These are phyloP conservation scores for Lepidochitona cinerea DNA, from an alignment of 2,888 invertebrate species.

Conservation along the genomic window DNA sequence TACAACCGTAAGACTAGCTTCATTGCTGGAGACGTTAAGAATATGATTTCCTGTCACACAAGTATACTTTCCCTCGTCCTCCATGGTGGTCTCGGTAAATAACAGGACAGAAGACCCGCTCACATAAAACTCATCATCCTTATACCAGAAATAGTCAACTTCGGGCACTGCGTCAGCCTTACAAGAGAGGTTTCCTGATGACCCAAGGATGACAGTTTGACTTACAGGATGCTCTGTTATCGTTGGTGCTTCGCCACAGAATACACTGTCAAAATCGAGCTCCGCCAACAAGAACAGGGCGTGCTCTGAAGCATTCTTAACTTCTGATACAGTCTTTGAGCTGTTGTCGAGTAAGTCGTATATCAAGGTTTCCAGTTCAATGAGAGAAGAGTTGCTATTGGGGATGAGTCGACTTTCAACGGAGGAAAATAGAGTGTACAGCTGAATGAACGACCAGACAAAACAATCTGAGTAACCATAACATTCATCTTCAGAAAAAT, in stretches of 20 bases:
- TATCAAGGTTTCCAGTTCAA: neutral
- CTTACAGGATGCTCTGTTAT: neutral
- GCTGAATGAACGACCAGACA: neutral
- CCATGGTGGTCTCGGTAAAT: neutral
- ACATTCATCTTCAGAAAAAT: neutral
- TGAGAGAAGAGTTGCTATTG: neutral
- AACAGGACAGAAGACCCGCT: neutral
- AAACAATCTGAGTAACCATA: neutral
- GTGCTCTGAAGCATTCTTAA: too few relatives aligned
- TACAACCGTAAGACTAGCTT: neutral
- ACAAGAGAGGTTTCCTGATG: neutral
- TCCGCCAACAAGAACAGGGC: neutral
- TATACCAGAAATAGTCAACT: neutral
- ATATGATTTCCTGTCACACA: neutral
- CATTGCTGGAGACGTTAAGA: neutral
- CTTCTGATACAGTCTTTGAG: neutral
- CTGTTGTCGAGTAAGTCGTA: neutral
- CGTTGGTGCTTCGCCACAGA: neutral
- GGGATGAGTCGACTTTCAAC: neutral
- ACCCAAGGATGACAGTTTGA: neutral
- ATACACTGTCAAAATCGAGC: neutral
- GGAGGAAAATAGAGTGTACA: neutral
- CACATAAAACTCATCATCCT: neutral
- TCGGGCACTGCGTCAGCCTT: neutral
- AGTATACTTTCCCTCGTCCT: neutral